A percentile compares a stretch with the other conserved stretches of the same genome.
These are phyloP conservation scores for Ardeotis arabs DNA, from an alignment of 2,113 vertebrate species.

Conservation along the genomic window DNA sequence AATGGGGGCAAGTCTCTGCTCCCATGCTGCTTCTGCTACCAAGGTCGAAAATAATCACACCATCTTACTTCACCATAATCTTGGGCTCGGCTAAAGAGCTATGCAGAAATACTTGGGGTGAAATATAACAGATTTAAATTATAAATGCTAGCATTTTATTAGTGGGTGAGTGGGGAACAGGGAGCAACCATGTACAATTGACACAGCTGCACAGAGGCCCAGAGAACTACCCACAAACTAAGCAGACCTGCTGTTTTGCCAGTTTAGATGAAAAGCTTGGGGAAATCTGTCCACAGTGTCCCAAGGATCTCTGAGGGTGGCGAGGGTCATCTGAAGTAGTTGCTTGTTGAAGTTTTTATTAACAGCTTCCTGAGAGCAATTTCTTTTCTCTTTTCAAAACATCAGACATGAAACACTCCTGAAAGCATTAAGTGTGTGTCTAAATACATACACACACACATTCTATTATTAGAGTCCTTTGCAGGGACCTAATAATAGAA, in stretches of 20 bases:
- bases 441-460: neutral
- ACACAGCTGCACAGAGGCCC: neutral
- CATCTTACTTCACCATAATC: neutral
- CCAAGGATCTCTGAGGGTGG: neutral
- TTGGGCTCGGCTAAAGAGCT: neutral
- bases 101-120: neutral
- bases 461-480: conserved; percentile 13
- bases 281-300: neutral
- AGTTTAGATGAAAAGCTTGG: neutral
- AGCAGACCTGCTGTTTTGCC: neutral
- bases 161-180: neutral
- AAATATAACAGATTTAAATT: neutral
- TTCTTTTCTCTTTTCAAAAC: neutral
- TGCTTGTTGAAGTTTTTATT: neutral
- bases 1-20: neutral
- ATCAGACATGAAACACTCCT: neutral
- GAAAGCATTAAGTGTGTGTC: neutral
- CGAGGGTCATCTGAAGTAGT: neutral
- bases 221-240: neutral
- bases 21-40: neutral
- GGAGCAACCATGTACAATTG: neutral
- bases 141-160: neutral
- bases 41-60: neutral
- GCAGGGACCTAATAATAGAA: conserved; percentile 18
- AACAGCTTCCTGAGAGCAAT: neutral